Conservation (phyloP, 2,113 vertebrate species). For the Aptenodytes patagonicus region DNA sequence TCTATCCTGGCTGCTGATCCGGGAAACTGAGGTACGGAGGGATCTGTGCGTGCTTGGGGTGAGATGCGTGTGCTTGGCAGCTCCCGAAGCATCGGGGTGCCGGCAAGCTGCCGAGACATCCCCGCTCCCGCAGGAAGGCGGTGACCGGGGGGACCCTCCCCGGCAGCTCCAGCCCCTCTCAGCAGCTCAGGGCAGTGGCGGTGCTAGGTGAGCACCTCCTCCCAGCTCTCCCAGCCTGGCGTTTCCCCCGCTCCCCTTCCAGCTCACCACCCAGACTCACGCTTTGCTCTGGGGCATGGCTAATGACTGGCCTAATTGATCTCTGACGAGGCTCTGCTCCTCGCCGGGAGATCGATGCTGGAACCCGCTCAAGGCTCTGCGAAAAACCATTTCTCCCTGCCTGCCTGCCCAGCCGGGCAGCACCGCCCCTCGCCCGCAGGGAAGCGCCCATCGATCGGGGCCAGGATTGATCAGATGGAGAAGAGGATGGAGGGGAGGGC, state of each 20-base stretch:
- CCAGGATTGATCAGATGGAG: background rate
- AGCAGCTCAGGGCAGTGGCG: accelerated
- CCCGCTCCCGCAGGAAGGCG: background rate
- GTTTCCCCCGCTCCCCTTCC: background rate
- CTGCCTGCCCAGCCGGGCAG: background rate
- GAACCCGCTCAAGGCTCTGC: conserved; percentile 34
- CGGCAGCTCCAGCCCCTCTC: background rate
- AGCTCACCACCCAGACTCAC: background rate
- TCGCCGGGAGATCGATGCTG: conserved; percentile 41
- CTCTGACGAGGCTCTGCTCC: conserved; percentile 3
- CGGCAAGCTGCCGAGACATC: accelerated
- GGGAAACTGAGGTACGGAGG: background rate
- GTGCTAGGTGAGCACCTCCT: background rate
- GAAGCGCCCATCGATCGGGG: conserved; percentile 50
- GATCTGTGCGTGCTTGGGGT: accelerated
- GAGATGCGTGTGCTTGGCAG: background rate
- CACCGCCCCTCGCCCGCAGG: background rate
- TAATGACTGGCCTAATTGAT: conserved; percentile 47
- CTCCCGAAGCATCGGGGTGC: background rate
- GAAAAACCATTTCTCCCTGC: background rate
- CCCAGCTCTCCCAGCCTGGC: background rate
- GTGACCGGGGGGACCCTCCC: background rate
- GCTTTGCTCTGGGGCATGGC: background rate
- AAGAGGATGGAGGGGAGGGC: background rate
- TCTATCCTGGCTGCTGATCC: accelerated